These are phyloP conservation scores for Hydractinia symbiolongicarpus DNA, from an alignment of 30 jellyfish, hydroid and myxozoan genomes.

Conservation along the genomic window DNA sequence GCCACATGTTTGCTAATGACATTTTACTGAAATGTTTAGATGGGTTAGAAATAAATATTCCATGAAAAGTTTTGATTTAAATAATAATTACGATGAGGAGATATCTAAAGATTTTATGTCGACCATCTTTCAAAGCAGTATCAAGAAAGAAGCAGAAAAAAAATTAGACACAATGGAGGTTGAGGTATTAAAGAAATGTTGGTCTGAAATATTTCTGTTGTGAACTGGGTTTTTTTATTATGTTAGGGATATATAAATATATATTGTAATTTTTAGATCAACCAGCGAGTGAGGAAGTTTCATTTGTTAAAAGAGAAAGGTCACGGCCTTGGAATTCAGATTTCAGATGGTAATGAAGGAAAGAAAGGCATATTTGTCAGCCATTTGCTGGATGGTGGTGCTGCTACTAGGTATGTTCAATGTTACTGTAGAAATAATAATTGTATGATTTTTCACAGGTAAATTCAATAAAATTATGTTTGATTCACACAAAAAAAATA, in stretches of 20 bases:
- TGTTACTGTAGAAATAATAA: background rate
- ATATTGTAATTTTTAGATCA: background rate
- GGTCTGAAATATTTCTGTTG: too few relatives aligned
- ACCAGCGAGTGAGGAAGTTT: conserved; percentile 57
- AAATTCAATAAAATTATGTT: too few relatives aligned
- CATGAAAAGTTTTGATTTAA: too few relatives aligned
- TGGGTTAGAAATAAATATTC: conserved; percentile 3
- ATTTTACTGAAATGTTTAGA: background rate
- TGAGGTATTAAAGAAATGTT: too few relatives aligned
- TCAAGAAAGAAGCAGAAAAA: too few relatives aligned
- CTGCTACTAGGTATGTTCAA: conserved; percentile 74
- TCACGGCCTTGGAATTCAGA: conserved; percentile 85
- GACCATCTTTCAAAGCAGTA: too few relatives aligned
- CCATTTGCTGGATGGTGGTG: conserved; percentile 88
- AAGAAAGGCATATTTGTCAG: conserved; percentile 66
- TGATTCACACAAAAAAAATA: too few relatives aligned
- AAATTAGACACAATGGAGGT: too few relatives aligned
- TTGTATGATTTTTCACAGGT: background rate
- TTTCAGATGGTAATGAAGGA: conserved; percentile 65
- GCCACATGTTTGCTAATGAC: background rate
- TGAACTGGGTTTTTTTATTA: too few relatives aligned
- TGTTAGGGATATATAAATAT: too few relatives aligned
- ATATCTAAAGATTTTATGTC: too few relatives aligned
- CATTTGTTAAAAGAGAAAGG: conserved; percentile 78
- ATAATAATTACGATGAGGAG: too few relatives aligned